A percentile compares a stretch with the other conserved stretches of the same genome.
These are phyloP conservation scores for Coleophora flavipennella DNA, from an alignment of 2,888 invertebrate species.

Conservation along the genomic window DNA sequence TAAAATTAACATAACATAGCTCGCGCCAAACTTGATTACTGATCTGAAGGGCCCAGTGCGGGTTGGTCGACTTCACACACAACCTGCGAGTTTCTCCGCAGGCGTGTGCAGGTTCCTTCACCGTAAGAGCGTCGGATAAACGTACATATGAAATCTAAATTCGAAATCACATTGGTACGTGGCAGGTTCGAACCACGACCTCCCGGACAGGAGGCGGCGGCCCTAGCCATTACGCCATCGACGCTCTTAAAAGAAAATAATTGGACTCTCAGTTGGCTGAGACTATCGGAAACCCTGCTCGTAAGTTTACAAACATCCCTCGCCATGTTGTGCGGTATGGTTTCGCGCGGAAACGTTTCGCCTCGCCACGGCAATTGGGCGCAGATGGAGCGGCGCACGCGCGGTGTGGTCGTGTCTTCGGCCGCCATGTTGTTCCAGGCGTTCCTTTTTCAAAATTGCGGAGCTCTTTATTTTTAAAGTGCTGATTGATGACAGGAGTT, in stretches of 20 bases:
- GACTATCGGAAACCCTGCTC: background rate
- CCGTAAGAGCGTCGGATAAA: too few species aligned
- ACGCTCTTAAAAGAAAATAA: background rate
- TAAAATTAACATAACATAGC: too few species aligned
- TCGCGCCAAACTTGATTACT: too few species aligned
- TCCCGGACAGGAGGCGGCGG: too few species aligned
- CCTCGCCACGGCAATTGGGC: constrained; percentile 62
- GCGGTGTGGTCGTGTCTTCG: constrained; percentile 61
- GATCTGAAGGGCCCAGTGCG: too few species aligned
- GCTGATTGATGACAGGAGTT: too few species aligned
- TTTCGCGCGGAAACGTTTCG: constrained; percentile 44
- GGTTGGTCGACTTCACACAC: too few species aligned
- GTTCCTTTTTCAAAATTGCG: constrained; percentile 41
- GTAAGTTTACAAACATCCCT: background rate
- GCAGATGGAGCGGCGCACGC: constrained; percentile 54
- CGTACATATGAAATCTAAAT: too few species aligned
- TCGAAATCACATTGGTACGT: too few species aligned
- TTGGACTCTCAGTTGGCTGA: background rate
- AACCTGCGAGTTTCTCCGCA: constrained; percentile 6
- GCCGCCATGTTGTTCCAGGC: constrained; percentile 30
- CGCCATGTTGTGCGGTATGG: constrained; percentile 17
- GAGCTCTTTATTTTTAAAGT: constrained; percentile 1
- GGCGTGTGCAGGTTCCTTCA: constrained; percentile 5
- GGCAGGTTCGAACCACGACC: too few species aligned
- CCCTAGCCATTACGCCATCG: too few species aligned